A percentile compares a stretch with the other conserved stretches of the same genome.
Evolutionary conservation across 1,140 invertebrate species (phyloP).

Genomic region (Heliothis virescens): DNA sequence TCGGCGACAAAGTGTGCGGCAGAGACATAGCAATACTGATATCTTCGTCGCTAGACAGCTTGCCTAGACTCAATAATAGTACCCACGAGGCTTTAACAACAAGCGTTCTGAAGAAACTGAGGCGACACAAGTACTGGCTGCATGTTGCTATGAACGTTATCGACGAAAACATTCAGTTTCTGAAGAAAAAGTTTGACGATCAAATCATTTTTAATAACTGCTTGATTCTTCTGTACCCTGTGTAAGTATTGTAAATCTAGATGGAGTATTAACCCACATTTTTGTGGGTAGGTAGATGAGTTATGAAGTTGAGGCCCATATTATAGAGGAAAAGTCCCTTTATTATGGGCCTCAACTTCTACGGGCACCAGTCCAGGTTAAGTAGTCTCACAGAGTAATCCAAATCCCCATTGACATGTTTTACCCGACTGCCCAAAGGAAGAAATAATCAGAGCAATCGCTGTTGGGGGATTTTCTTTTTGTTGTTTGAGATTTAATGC

Average conservation of each 20-base stretch:
- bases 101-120: constrained; percentile 75
- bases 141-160: constrained; percentile 85
- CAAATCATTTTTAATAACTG: constrained; percentile 85
- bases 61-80: not conserved
- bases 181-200: constrained; percentile 80
- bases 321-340: too few relatives aligned
- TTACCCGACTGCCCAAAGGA: too few relatives aligned
- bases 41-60: constrained; percentile 58
- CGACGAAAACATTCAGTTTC: constrained; percentile 83
- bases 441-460: too few relatives aligned
- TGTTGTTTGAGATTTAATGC: too few relatives aligned
- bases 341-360: too few relatives aligned
- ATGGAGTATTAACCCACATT: too few relatives aligned
- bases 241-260: constrained; percentile 71
- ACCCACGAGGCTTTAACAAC: constrained; percentile 61
- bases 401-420: too few relatives aligned
- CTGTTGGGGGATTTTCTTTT: too few relatives aligned
- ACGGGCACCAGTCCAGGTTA: too few relatives aligned
- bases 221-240: constrained; percentile 86
- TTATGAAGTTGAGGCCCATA: too few relatives aligned
- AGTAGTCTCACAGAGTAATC: too few relatives aligned
- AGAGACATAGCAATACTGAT: constrained; percentile 84
- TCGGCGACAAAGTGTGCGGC: constrained; percentile 86
- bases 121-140: constrained; percentile 87
- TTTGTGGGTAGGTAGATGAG: too few relatives aligned